These are phyloP conservation scores for Manis javanica DNA, from an alignment of 2,797 vertebrate genomes.

Conservation along the genomic window DNA sequence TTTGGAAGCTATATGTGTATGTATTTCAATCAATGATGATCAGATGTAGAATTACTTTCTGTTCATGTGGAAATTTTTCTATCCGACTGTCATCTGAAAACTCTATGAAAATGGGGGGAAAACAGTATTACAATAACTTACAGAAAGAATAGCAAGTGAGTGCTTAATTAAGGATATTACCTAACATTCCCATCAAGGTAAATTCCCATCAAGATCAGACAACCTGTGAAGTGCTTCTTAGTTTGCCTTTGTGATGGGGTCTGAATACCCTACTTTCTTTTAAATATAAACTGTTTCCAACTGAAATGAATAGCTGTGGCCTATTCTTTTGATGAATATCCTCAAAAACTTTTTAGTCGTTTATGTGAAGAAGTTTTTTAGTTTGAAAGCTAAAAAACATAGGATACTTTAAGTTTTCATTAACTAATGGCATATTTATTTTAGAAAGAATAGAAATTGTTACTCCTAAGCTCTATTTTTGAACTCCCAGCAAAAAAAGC, in stretches of 20 bases:
- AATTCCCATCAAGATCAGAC: not conserved
- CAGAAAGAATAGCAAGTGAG: not conserved
- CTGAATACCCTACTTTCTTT: slow-evolving; percentile 36
- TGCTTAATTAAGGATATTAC: not conserved
- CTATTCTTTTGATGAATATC: slow-evolving; percentile 7
- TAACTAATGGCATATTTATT: slow-evolving; percentile 64
- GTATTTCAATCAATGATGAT: not conserved
- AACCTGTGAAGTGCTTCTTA: slow-evolving; percentile 27
- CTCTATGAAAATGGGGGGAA: not conserved
- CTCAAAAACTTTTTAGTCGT: not conserved
- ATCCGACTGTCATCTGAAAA: not conserved
- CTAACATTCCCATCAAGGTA: not conserved
- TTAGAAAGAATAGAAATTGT: slow-evolving; percentile 83
- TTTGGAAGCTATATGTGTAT: not conserved
- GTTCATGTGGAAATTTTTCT: not conserved
- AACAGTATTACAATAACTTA: not conserved
- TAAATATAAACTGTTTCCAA: slow-evolving; percentile 61
- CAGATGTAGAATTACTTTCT: not conserved
- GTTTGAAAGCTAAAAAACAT: slow-evolving; percentile 36
- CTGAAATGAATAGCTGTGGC: not conserved
- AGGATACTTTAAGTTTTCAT: slow-evolving; percentile 63
- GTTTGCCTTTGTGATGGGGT: not conserved
- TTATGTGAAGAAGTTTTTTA: slow-evolving; percentile 39
- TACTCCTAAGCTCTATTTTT: slow-evolving; percentile 61
- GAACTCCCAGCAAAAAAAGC: not conserved